Base-by-base conservation (phyloP, 2,797 vertebrate genomes). In the Cottoperca gobio region DNA sequence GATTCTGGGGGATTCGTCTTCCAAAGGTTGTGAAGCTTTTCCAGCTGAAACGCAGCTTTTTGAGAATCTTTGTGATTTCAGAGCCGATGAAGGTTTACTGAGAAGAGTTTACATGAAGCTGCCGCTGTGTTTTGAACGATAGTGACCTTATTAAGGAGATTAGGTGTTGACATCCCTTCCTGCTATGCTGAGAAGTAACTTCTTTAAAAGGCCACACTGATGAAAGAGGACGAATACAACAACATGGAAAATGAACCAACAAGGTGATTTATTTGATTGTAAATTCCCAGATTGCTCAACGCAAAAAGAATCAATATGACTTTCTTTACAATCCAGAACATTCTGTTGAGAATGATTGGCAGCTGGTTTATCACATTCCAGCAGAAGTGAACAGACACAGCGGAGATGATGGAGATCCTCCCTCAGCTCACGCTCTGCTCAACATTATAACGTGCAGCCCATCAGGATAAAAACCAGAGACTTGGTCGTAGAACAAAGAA, bases 391-490 rank as follows among this genome's bases (percentile, higher is more conserved):
- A 68, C 84, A 75, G 28, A 40, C 35, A n/a, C 59, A 40, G 50
- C 2, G 0, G 52, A 64, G 73, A 76, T 24, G 8, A 37, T 9
- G 2, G 37, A 70, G 52, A 35, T 83, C 75, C 61, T 9, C 52
- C 48, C 39, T 14, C 1, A 14, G 58, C 52, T 40, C n/a, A n/a
- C n/a, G n/a, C n/a, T 59, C 52, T 0, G 13, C 57, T 13, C 40
- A 26, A 61, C 14, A 73, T 82, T 79, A 85, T 82, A 60, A 76
- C 72, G 40, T 55, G 13, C 79, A 85, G 73, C 73, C 77, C 65
- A 49, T 24, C 33, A 45, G 46, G 76, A 91, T 70, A 35, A 57
- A 72, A 81, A 79, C 31, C 77, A 83, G 85, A 8, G 23, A 70
- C 54, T 79, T 72, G 78, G 73, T 73, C 62, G 0, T 3, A 68